Conservation (phyloP, 2,888 invertebrate genomes). For the Leucophora obtusa region DNA sequence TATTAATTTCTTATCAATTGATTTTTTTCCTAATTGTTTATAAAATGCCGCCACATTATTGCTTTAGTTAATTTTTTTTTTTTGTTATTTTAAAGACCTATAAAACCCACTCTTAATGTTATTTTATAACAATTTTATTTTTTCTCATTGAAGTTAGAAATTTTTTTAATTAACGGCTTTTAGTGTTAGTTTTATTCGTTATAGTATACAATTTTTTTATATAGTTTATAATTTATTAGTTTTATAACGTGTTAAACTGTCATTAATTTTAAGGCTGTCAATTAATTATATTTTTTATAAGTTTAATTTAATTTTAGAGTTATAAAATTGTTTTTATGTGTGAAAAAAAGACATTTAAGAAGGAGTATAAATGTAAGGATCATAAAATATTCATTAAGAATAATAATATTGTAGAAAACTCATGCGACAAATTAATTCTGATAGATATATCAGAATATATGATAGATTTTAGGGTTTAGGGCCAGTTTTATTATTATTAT, state of each 20-base stretch:
- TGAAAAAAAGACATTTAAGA: background rate
- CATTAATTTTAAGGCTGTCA: slow-evolving; percentile 56
- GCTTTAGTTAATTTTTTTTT: slow-evolving; percentile 22
- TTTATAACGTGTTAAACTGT: slow-evolving; percentile 63
- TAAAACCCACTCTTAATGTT: slow-evolving; percentile 46
- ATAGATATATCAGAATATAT: too few relatives aligned
- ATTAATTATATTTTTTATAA: slow-evolving; percentile 60
- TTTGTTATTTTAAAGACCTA: slow-evolving; percentile 34
- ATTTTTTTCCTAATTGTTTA: slow-evolving; percentile 37
- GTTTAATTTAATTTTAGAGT: slow-evolving; percentile 1
- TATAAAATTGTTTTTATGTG: background rate
- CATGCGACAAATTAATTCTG: too few relatives aligned
- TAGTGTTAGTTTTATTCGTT: slow-evolving; percentile 7
- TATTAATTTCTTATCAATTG: slow-evolving; percentile 58
- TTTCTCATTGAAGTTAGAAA: slow-evolving; percentile 28
- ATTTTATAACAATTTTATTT: slow-evolving; percentile 41
- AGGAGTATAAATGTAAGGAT: background rate
- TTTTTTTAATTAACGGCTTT: slow-evolving; percentile 16
- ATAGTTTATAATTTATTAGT: slow-evolving; percentile 63
- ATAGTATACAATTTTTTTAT: slow-evolving; percentile 8
- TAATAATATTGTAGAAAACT: too few relatives aligned
- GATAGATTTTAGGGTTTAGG: too few relatives aligned
- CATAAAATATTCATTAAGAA: background rate
- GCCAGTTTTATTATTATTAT: too few relatives aligned
- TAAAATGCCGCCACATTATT: slow-evolving; percentile 46